Base-by-base conservation (phyloP, 2,797 vertebrate genomes). In the Sebastes hubbsi region DNA sequence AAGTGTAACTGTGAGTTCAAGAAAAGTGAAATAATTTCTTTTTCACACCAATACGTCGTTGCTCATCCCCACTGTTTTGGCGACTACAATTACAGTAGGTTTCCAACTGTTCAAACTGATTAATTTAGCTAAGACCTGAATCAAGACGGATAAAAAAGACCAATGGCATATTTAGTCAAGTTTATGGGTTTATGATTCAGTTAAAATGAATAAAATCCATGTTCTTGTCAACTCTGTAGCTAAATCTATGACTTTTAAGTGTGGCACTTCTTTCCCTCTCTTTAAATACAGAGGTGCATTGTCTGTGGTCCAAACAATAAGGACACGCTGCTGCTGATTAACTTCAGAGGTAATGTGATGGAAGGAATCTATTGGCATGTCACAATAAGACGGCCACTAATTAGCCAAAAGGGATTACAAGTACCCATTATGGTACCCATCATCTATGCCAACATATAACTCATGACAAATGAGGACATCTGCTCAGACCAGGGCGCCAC, bases 391-490 rank as follows among this genome's bases (percentile, higher is more conserved):
- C 76, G 59, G 71, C 49, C 16, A 20, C 79, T 92, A 90, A 91
- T 91, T 91, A 91, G 78, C 84, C 88, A 87, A 87, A 88, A 70
- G 78, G 83, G 89, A 92, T 89, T 89, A 88, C 85, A 86, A 86
- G 84, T 83, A n/a, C n/a, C 74, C 75, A 79, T 84, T 86, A 88
- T 70, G 77, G 76, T 67, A 42, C 56, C 84, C 71, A 78, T 85
- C 79, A 72, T 81, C 77, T 83, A 67, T 77, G 76, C 85, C 82
- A 88, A 83, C 73, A 77, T 75, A 77, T 72, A 83, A 91, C 81
- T 90, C 69, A 68, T 71, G 77, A 89, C 85, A 92, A 93, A 90
- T 73, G 67, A 89, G 87, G 78, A 92, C 92, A 90, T 91, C 88
- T 91, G 89, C 77, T 87, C 74, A 67, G 84, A 83, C 62, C 65